These are phyloP conservation scores for Bombycilla garrulus DNA, from an alignment of 2,113 vertebrate genomes.

Conservation along the genomic window DNA sequence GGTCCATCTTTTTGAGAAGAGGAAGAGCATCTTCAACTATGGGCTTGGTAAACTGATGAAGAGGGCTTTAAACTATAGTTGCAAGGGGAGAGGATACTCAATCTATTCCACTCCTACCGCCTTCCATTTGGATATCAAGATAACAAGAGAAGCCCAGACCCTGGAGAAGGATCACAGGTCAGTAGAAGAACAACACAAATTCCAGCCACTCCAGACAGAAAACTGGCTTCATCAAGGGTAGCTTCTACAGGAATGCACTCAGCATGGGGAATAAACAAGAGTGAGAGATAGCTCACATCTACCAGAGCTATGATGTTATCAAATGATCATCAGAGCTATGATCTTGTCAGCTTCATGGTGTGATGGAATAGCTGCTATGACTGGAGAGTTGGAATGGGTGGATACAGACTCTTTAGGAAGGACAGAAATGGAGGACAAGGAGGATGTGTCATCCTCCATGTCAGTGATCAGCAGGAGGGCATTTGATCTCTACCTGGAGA, in stretches of 20 bases:
- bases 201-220: background rate
- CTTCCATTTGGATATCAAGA: background rate
- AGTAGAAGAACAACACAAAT: background rate
- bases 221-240: background rate
- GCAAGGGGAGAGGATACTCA: background rate
- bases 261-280: background rate
- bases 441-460: background rate
- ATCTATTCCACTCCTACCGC: background rate
- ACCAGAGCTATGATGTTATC: background rate
- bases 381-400: background rate
- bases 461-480: background rate
- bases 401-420: background rate
- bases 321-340: background rate
- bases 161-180: background rate
- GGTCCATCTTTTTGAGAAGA: fast-evolving
- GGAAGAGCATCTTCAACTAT: background rate
- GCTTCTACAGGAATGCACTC: background rate
- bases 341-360: background rate
- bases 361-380: background rate
- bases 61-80: background rate
- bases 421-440: background rate
- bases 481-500: background rate
- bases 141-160: background rate
- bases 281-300: background rate
- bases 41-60: background rate